phyloP scores from a whole-genome alignment of 2,888 invertebrate species.

The Ypsolopha sequella region DNA sequence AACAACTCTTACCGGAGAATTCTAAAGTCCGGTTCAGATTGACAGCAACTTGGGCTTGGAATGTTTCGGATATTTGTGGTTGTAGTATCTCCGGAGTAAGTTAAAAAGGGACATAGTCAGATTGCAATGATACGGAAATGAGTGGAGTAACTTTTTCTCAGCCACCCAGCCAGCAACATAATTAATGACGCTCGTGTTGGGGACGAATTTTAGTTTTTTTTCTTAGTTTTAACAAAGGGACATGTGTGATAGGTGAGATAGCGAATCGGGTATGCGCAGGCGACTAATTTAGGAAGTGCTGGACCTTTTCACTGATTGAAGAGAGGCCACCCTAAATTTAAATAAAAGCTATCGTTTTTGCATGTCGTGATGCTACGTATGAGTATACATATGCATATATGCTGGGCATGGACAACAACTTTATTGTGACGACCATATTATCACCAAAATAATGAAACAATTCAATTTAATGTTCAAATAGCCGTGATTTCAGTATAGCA shows the following conservation, averaged over 20 bases:
- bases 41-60: neutral
- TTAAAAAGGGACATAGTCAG: constrained; percentile 47
- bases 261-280: constrained; percentile 7
- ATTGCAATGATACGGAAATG: constrained; percentile 65
- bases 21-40: neutral
- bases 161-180: constrained; percentile 72
- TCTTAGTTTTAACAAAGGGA: constrained; percentile 47
- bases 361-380: no score
- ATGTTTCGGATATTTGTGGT: constrained; percentile 8
- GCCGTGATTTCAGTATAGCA: no score
- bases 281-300: constrained; percentile 5
- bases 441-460: no score
- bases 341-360: no score
- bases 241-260: constrained; percentile 50
- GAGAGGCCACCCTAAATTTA: neutral
- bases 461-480: no score
- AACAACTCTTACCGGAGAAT: neutral
- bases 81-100: constrained; percentile 21
- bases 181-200: constrained; percentile 66
- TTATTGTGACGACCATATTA: no score
- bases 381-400: no score
- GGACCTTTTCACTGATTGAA: neutral
- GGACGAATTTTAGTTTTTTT: constrained; percentile 53
- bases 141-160: constrained; percentile 69
- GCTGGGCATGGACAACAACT: no score